Evolutionary conservation across 2,113 vertebrate species (phyloP).

Genomic region (Nerophis lumbriciformis): DNA sequence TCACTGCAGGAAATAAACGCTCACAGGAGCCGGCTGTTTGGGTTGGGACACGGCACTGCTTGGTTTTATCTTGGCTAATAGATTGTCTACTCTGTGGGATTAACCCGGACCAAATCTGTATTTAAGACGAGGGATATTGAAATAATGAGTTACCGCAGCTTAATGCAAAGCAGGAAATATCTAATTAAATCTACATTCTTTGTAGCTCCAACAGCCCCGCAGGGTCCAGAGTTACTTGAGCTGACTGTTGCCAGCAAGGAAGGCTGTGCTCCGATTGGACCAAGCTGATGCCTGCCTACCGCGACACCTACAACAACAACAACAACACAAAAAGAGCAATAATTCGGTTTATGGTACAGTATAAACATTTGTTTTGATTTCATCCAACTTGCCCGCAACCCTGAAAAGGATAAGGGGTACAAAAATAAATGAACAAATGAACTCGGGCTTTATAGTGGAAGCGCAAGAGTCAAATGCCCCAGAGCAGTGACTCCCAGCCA

Average conservation of each 20-base stretch:
- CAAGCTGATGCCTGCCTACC: constrained; percentile 37
- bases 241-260: constrained; percentile 23
- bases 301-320: constrained; percentile 54
- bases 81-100: constrained; percentile 35
- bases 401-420: too few relatives aligned
- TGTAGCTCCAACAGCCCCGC: constrained; percentile 28
- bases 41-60: constrained; percentile 12
- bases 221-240: constrained; percentile 27
- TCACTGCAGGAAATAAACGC: constrained; percentile 25
- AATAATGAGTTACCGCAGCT: constrained; percentile 44
- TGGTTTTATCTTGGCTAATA: constrained; percentile 44
- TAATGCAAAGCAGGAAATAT: constrained; percentile 38
- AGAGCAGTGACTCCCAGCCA: too few relatives aligned
- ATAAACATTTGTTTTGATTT: too few relatives aligned
- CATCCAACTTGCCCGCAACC: too few relatives aligned
- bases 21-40: constrained; percentile 24
- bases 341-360: background rate
- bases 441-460: too few relatives aligned
- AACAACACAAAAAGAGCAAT: constrained; percentile 11
- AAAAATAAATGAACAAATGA: too few relatives aligned
- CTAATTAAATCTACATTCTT: constrained; percentile 51
- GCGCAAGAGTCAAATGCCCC: too few relatives aligned
- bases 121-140: constrained; percentile 38
- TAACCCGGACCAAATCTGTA: constrained; percentile 33
- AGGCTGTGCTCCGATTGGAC: constrained; percentile 9